Conservation (phyloP, 92 coral and sea anemone species). For the Palythoa grandiflora region DNA sequence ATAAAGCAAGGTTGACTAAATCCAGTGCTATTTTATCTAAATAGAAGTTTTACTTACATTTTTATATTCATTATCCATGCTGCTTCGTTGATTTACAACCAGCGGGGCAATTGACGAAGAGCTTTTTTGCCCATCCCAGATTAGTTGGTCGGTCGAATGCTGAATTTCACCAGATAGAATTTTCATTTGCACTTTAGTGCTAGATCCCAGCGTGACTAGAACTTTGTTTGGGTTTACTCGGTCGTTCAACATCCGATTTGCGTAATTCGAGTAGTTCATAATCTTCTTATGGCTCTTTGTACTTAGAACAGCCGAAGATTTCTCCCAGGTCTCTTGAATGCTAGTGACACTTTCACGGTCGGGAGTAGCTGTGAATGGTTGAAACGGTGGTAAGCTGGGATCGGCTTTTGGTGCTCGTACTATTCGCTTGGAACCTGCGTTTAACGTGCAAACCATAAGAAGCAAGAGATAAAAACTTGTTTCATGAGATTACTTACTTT, state of each 20-base stretch:
- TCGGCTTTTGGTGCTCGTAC: slow-evolving; percentile 42
- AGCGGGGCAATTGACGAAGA: neutral
- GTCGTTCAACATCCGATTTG: neutral
- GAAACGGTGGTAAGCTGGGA: slow-evolving; percentile 26
- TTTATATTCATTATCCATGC: neutral
- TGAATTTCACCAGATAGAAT: neutral
- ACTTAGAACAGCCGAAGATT: neutral
- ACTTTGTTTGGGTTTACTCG: too few species aligned
- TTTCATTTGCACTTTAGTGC: neutral
- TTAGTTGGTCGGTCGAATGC: neutral
- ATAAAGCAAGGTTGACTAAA: too few species aligned
- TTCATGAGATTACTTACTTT: neutral
- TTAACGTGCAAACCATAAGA: slow-evolving; percentile 11
- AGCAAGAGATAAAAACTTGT: neutral
- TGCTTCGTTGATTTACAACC: neutral
- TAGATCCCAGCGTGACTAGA: neutral
- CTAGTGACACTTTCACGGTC: neutral
- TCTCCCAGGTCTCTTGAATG: neutral
- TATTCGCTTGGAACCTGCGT: slow-evolving; percentile 36
- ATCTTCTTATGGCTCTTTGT: neutral
- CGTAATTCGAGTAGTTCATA: neutral
- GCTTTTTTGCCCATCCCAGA: neutral
- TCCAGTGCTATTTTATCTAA: neutral
- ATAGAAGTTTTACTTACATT: neutral
- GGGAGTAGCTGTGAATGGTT: slow-evolving; percentile 19